Base-by-base conservation (phyloP, 2,888 invertebrate species). In the Ryuthela nishihirai region DNA sequence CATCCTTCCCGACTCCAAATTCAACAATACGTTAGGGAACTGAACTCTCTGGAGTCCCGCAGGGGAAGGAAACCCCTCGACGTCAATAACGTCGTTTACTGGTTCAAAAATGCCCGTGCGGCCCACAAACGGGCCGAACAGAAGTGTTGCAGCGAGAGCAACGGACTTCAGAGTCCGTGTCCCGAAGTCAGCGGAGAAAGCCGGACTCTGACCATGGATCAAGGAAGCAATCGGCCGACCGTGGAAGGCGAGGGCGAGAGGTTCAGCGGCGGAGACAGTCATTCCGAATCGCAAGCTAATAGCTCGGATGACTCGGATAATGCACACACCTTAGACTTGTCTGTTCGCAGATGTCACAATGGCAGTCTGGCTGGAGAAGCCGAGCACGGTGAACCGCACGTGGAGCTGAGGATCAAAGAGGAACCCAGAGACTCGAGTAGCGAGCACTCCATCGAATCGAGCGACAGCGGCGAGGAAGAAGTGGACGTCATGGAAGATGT, bases 1-100 rank as follows among this genome's bases (percentile, higher is more conserved):
- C 98, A 98, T 74, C 99, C 99, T 0, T 90, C 91, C 65, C 81
- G 97, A 48, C 92, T 95, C 70, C 95, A 95, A 77, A 94, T 99
- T 72, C 91, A 94, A 69, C 88, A 91, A 65, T 98, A 94, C 76
- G 91, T 98, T 53, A 85, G 88, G 68, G 93, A 94, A 72, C 78
- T 99, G 65, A 99, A 99, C 74, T 84, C 85, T 58, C 77, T 95
- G 64, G 93, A 94, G 71, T 95, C 94, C 45, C 82, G 97, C 36
- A 82, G 90, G 47, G 95, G 94, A 1, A 81, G 95, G 42, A 93
- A 95, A 71, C 94, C 94, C 0, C 78, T 97, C 47, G 95, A 97
- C 75, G 87, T 95, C 4, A 75, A 76, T 40, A 77, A 77, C 66
- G 75, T 77, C 44, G 75, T 76, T 47, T 70, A 70, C 60, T 70